Evolutionary conservation across 2,888 invertebrate genomes (phyloP).

Genomic region (Cantharis rustica): DNA sequence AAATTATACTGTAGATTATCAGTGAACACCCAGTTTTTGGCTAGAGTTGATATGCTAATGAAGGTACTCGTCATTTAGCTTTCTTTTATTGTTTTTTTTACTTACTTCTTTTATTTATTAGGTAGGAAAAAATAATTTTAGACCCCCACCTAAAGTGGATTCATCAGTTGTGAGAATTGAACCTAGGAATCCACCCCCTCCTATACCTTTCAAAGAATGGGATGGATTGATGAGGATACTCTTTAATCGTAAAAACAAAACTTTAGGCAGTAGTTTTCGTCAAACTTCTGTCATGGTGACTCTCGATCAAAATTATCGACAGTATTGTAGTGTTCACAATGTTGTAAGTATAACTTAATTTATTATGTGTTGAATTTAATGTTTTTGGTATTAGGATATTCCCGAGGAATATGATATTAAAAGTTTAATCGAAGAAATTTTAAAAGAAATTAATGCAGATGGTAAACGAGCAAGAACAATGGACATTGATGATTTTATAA

Average conservation of each 20-base stretch:
- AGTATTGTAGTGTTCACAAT: constrained; percentile 86
- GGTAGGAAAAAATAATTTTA: constrained; percentile 98
- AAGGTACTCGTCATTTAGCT: constrained; percentile 64
- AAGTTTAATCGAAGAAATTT: constrained; percentile 74
- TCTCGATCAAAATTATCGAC: constrained; percentile 88
- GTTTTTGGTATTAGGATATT: constrained; percentile 64
- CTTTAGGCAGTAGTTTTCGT: constrained; percentile 86
- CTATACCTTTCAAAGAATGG: constrained; percentile 97
- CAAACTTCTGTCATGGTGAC: constrained; percentile 81
- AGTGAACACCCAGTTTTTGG: constrained; percentile 93
- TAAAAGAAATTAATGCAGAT: constrained; percentile 70
- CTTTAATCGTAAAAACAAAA: constrained; percentile 97
- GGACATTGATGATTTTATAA: constrained; percentile 96
- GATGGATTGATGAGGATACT: constrained; percentile 95
- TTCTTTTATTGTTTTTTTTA: not conserved
- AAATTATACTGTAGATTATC: constrained; percentile 96
- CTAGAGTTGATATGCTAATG: constrained; percentile 94
- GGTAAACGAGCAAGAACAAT: constrained; percentile 87
- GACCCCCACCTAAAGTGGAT: constrained; percentile 98
- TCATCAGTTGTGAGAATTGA: constrained; percentile 97
- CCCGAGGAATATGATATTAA: constrained; percentile 83
- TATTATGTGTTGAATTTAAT: not conserved
- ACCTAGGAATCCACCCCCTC: constrained; percentile 95
- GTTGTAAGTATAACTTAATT: constrained; percentile 59
- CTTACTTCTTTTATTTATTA: constrained; percentile 52